Evolutionary conservation across 2,888 invertebrate species (phyloP).

Genomic region (Parasteatoda lunata): DNA sequence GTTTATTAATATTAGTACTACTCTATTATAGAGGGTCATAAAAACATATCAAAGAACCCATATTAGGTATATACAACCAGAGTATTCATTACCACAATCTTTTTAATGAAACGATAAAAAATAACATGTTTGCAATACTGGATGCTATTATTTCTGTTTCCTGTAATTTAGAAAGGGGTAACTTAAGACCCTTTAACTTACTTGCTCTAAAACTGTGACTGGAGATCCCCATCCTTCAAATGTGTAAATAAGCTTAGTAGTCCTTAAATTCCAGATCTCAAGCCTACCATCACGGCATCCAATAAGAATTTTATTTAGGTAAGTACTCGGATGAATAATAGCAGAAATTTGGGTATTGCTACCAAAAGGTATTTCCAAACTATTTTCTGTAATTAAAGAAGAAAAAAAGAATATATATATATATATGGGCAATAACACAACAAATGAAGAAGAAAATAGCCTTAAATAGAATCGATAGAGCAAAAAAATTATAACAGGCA

Average conservation of each 20-base stretch:
- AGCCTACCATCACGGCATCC: conserved; percentile 89
- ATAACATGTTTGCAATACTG: too few species aligned
- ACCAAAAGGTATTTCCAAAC: conserved; percentile 74
- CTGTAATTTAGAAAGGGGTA: too few species aligned
- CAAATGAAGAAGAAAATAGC: not conserved
- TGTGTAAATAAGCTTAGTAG: conserved; percentile 83
- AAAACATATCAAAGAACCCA: too few species aligned
- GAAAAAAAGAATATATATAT: not conserved
- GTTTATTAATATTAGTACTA: too few species aligned
- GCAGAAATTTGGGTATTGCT: conserved; percentile 84
- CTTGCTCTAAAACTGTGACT: conserved; percentile 85
- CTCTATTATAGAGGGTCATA: too few species aligned
- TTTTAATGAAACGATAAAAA: too few species aligned
- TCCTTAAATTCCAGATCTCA: conserved; percentile 92
- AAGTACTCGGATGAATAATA: conserved; percentile 93
- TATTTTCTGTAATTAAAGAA: conserved; percentile 72
- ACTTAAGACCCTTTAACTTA: conserved; percentile 66
- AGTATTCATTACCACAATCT: too few species aligned
- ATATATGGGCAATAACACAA: conserved; percentile 20
- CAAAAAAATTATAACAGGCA: too few species aligned
- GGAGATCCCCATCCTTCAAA: conserved; percentile 84
- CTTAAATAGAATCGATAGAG: too few species aligned
- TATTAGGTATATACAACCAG: too few species aligned
- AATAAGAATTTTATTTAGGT: conserved; percentile 92
- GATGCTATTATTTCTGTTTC: too few species aligned